phyloP scores from a whole-genome alignment of 2,888 invertebrate species.

The Leptopilina syphax region DNA sequence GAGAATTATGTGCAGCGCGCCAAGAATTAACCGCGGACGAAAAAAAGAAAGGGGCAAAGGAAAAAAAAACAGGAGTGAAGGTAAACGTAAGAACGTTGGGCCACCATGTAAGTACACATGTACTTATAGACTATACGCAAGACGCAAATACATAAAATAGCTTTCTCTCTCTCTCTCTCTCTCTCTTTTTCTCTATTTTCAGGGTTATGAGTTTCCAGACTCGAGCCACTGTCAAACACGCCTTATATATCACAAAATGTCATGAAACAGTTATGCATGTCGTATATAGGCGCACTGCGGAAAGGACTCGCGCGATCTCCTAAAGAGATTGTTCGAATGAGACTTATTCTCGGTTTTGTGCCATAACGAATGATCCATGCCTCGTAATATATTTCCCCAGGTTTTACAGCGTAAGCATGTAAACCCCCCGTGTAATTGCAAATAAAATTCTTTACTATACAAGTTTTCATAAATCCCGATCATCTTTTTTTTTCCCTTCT shows the following conservation, averaged over 20 bases:
- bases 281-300: slow-evolving; percentile 3
- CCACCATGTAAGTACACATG: slow-evolving; percentile 39
- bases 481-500: not conserved
- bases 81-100: slow-evolving; percentile 3
- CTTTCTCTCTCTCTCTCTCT: not conserved
- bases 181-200: not conserved
- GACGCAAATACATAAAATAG: slow-evolving; percentile 14
- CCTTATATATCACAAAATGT: slow-evolving; percentile 32
- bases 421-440: slow-evolving; percentile 14
- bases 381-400: slow-evolving; percentile 13
- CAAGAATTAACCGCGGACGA: slow-evolving; percentile 37
- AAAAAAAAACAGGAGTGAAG: slow-evolving; percentile 4
- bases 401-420: slow-evolving; percentile 12
- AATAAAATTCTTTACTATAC: slow-evolving; percentile 23
- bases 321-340: slow-evolving; percentile 22
- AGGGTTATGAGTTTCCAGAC: slow-evolving; percentile 8
- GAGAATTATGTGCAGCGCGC: slow-evolving; percentile 42
- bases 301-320: slow-evolving; percentile 24
- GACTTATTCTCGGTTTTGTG: slow-evolving; percentile 7
- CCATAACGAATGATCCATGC: slow-evolving; percentile 35
- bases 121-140: slow-evolving; percentile 1
- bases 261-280: slow-evolving; percentile 33
- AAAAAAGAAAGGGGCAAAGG: not conserved
- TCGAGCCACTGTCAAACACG: slow-evolving; percentile 31
- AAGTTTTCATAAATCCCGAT: slow-evolving; percentile 32